Evolutionary conservation across 2,797 vertebrate genomes (phyloP).

Genomic region (Atherinosoma microstoma): DNA sequence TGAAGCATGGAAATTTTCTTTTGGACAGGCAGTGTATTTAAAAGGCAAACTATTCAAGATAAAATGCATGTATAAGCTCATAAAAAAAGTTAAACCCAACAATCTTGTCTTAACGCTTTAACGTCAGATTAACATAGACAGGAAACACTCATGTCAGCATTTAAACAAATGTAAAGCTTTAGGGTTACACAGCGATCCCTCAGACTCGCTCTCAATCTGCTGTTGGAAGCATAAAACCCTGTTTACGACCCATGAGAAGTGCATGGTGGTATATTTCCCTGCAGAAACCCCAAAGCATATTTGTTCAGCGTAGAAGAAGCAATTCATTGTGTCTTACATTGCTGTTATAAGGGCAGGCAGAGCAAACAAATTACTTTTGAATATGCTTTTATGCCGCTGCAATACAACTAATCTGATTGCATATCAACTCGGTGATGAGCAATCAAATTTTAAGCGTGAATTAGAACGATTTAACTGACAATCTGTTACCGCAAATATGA

Average conservation of each 20-base stretch:
- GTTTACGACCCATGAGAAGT: background rate
- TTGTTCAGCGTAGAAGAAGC: too few relatives aligned
- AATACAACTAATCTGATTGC: background rate
- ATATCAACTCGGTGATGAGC: background rate
- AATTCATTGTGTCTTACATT: too few relatives aligned
- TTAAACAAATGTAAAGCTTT: background rate
- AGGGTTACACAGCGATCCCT: background rate
- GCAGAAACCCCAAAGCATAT: background rate
- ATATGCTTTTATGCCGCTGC: background rate
- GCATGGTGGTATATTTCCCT: background rate
- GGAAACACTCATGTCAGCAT: background rate
- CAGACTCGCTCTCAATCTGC: background rate
- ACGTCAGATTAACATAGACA: background rate
- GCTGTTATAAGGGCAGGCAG: too few relatives aligned
- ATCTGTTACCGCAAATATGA: background rate
- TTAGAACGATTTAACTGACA: background rate
- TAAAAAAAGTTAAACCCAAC: background rate
- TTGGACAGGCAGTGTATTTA: background rate
- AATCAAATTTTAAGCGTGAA: background rate
- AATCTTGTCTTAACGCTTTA: too few relatives aligned
- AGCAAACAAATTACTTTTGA: background rate
- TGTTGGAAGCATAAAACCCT: background rate
- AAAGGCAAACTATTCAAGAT: too few relatives aligned
- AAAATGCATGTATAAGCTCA: background rate
- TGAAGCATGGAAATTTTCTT: background rate